Base-by-base conservation (phyloP, 1,140 invertebrate genomes). In the Pararge aegeria region DNA sequence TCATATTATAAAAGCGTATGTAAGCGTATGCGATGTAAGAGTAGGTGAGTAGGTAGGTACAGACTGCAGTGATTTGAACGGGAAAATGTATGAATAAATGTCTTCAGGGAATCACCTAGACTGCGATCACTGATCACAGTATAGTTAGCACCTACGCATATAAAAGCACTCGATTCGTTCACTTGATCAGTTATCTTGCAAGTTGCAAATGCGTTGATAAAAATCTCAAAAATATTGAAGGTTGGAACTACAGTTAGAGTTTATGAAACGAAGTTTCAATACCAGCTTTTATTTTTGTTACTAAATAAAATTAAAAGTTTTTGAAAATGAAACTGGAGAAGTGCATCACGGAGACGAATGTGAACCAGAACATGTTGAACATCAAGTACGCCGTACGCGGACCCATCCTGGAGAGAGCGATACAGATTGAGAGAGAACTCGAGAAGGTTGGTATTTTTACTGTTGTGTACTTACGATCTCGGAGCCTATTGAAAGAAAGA, bases 311-410 rank as follows among this genome's bases (percentile, higher is more conserved):
- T 1, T 15, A 49, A 49, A 49, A 24, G 24, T 24, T 24, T 24
- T 15, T 12, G 9, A 75, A 53, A 0, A 85, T 85, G 82, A 84
- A 78, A 51, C 51, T 82, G 48, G 72, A 82, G 13, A 67, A 76
- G 42, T 63, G 68, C 5, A 18, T 97, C 7, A 94, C 92, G 21
- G 74, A 96, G 61, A 94, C 97, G 7, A 97, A 94, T 73, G 94
- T 99, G 64, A 99, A 98, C 89, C 95, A 96, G 13, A 93, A 95
- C 75, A 92, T 98, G 18, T 95, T 95, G 66, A 92, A 93, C 18
- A 98, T 99, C 94, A 96, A 99, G 83, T 99, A 99, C 68, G 93
- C 92, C 0, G 92, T 93, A 15, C 89, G 97, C 34, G 98, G 98
- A 0, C 97, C 98, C 0, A 92, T 99, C 9, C 95, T 99, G 2